Conservation (phyloP, 2,113 vertebrate species). For the Melanostigma gelatinosum region DNA sequence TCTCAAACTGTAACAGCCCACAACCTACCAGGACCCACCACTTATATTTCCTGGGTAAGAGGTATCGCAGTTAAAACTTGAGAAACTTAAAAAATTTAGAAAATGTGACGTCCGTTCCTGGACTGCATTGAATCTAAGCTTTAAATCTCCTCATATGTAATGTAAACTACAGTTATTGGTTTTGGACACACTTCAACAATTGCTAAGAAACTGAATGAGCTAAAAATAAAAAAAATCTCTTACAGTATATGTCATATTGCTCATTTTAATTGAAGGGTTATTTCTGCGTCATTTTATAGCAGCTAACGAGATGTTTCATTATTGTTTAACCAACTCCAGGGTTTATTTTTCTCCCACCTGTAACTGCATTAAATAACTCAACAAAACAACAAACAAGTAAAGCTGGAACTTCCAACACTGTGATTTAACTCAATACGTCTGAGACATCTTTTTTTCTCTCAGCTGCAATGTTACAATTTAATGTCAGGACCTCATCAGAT, state of each 20-base stretch:
- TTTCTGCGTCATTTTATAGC: background rate
- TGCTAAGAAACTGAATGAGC: background rate
- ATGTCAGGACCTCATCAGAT: slow-evolving; percentile 19
- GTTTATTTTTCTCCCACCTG: slow-evolving; percentile 3
- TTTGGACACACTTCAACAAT: background rate
- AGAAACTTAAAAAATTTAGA: no score
- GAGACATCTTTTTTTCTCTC: background rate
- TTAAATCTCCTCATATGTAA: background rate
- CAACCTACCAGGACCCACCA: background rate
- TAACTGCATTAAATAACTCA: background rate
- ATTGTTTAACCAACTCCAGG: background rate
- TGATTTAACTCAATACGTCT: slow-evolving; percentile 11
- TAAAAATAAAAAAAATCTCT: background rate
- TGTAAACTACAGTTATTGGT: background rate
- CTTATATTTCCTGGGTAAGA: background rate
- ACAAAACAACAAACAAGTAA: background rate
- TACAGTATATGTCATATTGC: background rate
- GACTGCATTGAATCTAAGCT: no score
- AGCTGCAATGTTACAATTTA: slow-evolving; percentile 5
- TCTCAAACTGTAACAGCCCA: background rate
- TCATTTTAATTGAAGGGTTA: background rate
- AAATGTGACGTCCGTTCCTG: no score
- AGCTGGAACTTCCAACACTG: slow-evolving; percentile 23
- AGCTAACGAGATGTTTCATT: slow-evolving; percentile 4
- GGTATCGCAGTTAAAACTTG: no score